Conservation (phyloP, 1,140 invertebrate genomes). For the Sweltsa coloradensis region DNA sequence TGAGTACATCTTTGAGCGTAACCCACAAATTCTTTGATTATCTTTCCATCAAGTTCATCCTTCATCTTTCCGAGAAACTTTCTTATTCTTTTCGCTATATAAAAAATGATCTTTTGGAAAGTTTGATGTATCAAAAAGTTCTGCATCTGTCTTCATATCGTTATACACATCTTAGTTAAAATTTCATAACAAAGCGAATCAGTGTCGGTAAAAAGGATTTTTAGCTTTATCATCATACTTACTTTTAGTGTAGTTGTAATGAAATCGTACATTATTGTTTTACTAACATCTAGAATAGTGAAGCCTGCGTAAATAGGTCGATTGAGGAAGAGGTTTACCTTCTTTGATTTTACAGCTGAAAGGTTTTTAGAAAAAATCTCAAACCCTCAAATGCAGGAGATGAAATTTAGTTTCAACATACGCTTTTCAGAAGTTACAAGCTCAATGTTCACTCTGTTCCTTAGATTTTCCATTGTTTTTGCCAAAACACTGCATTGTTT, state of each 20-base stretch:
- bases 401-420: conserved; percentile 24
- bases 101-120: not conserved
- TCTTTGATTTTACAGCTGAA: not conserved
- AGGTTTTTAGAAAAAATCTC: conserved; percentile 17
- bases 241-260: conserved; percentile 22
- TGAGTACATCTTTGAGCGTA: conserved; percentile 31
- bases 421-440: conserved; percentile 24
- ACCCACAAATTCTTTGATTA: conserved; percentile 29
- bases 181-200: conserved; percentile 30
- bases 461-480: conserved; percentile 36
- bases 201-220: conserved; percentile 31
- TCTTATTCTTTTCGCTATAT: conserved; percentile 26
- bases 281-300: conserved; percentile 18
- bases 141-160: conserved; percentile 25
- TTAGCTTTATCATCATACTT: conserved; percentile 22
- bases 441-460: conserved; percentile 30
- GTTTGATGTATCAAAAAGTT: conserved; percentile 22
- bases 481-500: conserved; percentile 35
- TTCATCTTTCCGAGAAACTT: conserved; percentile 36
- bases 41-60: conserved; percentile 30
- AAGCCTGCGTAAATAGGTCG: conserved; percentile 20
- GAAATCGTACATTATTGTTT: conserved; percentile 23
- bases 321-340: conserved; percentile 13
- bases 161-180: conserved; percentile 29
- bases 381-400: conserved; percentile 27